Evolutionary conservation across 92 coral and sea anemone genomes (phyloP).

Genomic region (Porites divaricata): DNA sequence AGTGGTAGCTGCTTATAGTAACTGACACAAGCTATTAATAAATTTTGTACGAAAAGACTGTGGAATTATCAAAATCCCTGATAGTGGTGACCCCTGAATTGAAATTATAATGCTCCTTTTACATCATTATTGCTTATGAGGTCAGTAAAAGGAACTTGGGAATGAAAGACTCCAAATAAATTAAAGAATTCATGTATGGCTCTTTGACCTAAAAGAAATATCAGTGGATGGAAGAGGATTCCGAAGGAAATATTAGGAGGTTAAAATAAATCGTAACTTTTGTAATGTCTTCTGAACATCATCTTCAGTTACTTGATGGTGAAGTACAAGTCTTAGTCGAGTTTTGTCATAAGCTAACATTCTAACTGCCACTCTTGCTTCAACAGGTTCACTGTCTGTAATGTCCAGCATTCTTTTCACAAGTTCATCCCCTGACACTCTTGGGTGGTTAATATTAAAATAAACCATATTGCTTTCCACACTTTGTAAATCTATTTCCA

Average conservation of each 20-base stretch:
- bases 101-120: too few relatives aligned
- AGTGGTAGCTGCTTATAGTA: too few relatives aligned
- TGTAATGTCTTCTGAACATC: constrained; percentile 55
- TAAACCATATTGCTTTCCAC: constrained; percentile 75
- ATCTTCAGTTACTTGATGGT: constrained; percentile 69
- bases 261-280: constrained; percentile 43
- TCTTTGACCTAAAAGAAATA: too few relatives aligned
- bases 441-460: constrained; percentile 57
- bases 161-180: too few relatives aligned
- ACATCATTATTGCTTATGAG: too few relatives aligned
- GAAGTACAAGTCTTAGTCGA: constrained; percentile 69
- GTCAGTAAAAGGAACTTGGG: too few relatives aligned
- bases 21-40: too few relatives aligned
- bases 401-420: constrained; percentile 56
- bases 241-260: not conserved
- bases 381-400: constrained; percentile 48
- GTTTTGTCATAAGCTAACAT: constrained; percentile 42
- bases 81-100: too few relatives aligned
- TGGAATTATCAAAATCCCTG: too few relatives aligned
- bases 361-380: constrained; percentile 55
- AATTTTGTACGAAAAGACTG: too few relatives aligned
- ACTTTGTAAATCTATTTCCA: constrained; percentile 55
- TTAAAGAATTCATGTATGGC: too few relatives aligned
- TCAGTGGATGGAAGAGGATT: too few relatives aligned
- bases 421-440: constrained; percentile 67